A percentile compares a stretch with the other conserved stretches of the same genome.
Evolutionary conservation across 2,113 vertebrate species (phyloP).

Genomic region (mouse (Mus musculus)): GRCm39 chr1:21811501-21812000

Average conservation of each 20-base stretch:
- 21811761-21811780: not conserved
- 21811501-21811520: not conserved
- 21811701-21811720: not conserved
- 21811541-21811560: not conserved
- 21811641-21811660: not conserved
- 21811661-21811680: not conserved
- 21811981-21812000: too few relatives aligned
- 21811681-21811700: not conserved
- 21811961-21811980: not conserved
- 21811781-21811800: not conserved
- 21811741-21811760: conserved; percentile 5
- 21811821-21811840: not conserved
- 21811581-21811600: not conserved
- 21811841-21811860: not conserved
- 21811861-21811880: not conserved
- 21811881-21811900: not conserved
- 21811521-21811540: not conserved
- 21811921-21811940: not conserved
- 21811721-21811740: not conserved
- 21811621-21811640: not conserved
- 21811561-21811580: not conserved
- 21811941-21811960: not conserved
- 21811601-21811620: not conserved
- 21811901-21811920: conserved; percentile 7
- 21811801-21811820: conserved; percentile 21